A percentile compares a stretch with the other conserved stretches of the same genome.
phyloP scores from a whole-genome alignment of 2,113 vertebrate species.

The Sceloporus undulatus region DNA sequence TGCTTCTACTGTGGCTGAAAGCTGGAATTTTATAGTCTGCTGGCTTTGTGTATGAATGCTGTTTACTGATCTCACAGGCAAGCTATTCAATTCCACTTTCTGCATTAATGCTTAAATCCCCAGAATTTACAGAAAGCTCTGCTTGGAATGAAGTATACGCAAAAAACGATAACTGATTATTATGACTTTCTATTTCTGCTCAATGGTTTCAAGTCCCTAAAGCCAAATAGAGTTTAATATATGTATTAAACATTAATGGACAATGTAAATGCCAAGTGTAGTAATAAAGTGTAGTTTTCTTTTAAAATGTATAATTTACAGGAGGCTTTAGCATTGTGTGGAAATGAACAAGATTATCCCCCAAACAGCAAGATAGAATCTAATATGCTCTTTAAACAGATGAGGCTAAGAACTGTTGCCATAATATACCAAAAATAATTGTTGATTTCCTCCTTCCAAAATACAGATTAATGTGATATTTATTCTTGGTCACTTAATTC shows the following conservation, averaged over 20 bases:
- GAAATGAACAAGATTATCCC: conserved; percentile 26
- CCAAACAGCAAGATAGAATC: conserved; percentile 1
- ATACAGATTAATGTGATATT: conserved; percentile 13
- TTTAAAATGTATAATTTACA: conserved; percentile 36
- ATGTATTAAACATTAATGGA: conserved; percentile 43
- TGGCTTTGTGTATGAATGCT: neutral
- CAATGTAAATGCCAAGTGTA: conserved; percentile 2
- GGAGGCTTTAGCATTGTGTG: neutral
- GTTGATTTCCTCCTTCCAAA: conserved; percentile 18
- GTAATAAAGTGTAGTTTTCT: conserved; percentile 23
- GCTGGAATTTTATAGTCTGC: neutral
- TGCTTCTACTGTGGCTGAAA: neutral
- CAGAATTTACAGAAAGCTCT: neutral
- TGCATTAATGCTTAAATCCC: conserved; percentile 7
- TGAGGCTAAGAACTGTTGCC: neutral
- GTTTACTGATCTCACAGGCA: neutral
- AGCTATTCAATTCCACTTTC: neutral
- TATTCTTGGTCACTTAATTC: conserved; percentile 30
- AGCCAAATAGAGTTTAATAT: conserved; percentile 36
- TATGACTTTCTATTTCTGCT: conserved; percentile 6
- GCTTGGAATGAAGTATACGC: neutral
- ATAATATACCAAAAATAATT: conserved; percentile 24
- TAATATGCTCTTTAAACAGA: conserved; percentile 12
- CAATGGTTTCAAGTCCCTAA: conserved; percentile 19
- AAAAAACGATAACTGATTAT: conserved; percentile 2